Evolutionary conservation across 2,888 invertebrate species (phyloP).

Genomic region (Caenorhabditis virilis): DNA sequence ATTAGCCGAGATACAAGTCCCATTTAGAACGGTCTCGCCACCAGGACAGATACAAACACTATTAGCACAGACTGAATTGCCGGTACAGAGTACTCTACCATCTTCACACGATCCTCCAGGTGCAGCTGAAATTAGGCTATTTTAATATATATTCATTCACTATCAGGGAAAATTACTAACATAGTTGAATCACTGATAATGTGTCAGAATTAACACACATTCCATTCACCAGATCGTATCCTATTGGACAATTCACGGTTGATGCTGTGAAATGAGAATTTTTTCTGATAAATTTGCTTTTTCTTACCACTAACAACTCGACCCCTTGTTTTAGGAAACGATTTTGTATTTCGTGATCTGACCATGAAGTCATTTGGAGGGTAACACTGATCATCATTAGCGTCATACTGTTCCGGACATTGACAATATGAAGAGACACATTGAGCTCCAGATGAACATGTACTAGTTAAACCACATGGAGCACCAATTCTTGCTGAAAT

Average conservation of each 20-base stretch:
- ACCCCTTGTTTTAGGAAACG: conserved; percentile 15
- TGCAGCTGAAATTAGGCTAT: conserved; percentile 50
- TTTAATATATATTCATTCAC: background rate
- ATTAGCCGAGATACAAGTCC: conserved; percentile 39
- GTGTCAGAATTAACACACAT: conserved; percentile 38
- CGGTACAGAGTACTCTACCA: conserved; percentile 49
- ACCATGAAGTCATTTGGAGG: conserved; percentile 2
- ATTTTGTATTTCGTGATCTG: conserved; percentile 8
- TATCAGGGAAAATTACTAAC: background rate
- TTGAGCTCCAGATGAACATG: conserved; percentile 24
- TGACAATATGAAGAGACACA: conserved; percentile 35
- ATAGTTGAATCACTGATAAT: conserved; percentile 25
- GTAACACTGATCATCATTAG: conserved; percentile 33
- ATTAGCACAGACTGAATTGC: conserved; percentile 66
- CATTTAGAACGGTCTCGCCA: conserved; percentile 51
- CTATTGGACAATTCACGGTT: conserved; percentile 29
- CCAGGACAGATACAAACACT: conserved; percentile 66
- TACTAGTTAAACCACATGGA: conserved; percentile 23
- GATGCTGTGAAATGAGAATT: conserved; percentile 9
- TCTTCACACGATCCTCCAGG: conserved; percentile 58
- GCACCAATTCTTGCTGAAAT: conserved; percentile 24
- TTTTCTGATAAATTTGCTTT: background rate
- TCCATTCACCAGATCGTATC: conserved; percentile 33
- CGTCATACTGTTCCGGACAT: conserved; percentile 29
- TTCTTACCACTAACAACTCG: conserved; percentile 27